Evolutionary conservation across 1,140 invertebrate genomes (phyloP).

Genomic region (Drosophila tani): DNA sequence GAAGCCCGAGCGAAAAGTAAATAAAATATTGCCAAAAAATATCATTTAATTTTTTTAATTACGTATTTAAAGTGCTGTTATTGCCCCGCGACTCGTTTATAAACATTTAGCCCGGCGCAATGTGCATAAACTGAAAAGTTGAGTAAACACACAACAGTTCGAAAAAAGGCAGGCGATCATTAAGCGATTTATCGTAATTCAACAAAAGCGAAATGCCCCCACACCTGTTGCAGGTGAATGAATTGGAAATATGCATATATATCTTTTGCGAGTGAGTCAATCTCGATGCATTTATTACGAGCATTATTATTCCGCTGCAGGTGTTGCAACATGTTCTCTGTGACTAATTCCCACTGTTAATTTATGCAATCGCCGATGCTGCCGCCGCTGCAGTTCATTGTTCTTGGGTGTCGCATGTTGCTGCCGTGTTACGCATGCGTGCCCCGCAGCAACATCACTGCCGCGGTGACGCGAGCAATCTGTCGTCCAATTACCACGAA

Average conservation of each 20-base stretch:
- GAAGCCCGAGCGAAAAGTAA: conserved; percentile 27
- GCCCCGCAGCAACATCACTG: conserved; percentile 46
- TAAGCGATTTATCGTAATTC: conserved; percentile 45
- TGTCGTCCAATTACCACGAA: conserved; percentile 43
- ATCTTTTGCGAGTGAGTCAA: conserved; percentile 29
- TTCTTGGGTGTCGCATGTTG: conserved; percentile 48
- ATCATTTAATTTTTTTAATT: conserved; percentile 71
- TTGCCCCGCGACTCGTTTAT: conserved; percentile 48
- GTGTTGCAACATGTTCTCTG: conserved; percentile 46
- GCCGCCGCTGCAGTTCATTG: conserved; percentile 41
- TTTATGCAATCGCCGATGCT: conserved; percentile 61
- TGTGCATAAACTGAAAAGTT: conserved; percentile 41
- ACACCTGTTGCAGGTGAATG: conserved; percentile 65
- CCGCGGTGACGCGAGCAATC: conserved; percentile 46
- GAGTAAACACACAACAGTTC: conserved; percentile 49
- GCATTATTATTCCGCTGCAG: conserved; percentile 16
- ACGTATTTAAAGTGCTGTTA: conserved; percentile 58
- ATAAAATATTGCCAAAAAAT: conserved; percentile 51
- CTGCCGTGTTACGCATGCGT: conserved; percentile 75
- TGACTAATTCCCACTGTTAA: conserved; percentile 67
- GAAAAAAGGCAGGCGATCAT: conserved; percentile 11
- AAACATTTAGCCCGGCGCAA: conserved; percentile 59
- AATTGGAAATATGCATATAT: conserved; percentile 12
- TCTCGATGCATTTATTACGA: conserved; percentile 10
- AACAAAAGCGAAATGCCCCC: conserved; percentile 39